Percentiles rank a stretch among this genome's conserved stretches.
phyloP scores from a whole-genome alignment of 1,140 invertebrate genomes.

The Bombus affinis region DNA sequence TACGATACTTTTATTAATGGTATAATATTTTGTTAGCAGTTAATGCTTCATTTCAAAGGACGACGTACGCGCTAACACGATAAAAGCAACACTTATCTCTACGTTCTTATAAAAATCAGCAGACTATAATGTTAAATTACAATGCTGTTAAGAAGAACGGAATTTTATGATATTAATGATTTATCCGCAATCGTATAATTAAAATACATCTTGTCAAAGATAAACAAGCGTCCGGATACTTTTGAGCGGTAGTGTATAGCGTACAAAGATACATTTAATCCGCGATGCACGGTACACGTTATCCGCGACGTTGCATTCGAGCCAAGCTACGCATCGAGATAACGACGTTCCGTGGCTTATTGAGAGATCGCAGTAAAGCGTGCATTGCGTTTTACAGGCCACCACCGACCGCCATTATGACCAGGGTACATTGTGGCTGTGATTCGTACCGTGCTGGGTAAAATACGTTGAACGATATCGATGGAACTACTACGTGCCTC shows the following conservation, averaged over 20 bases:
- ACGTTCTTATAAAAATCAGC: no score
- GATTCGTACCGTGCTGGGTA: constrained; percentile 7
- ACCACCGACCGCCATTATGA: constrained; percentile 7
- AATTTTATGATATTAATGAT: no score
- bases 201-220: no score
- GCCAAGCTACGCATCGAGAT: constrained; percentile 51
- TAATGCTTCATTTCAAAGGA: no score
- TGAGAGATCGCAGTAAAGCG: constrained; percentile 62
- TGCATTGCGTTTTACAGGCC: constrained; percentile 54
- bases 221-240: no score
- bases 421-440: not conserved
- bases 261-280: constrained; percentile 32
- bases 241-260: not conserved
- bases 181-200: no score
- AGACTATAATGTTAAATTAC: no score
- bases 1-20: no score
- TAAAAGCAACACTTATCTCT: no score
- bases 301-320: constrained; percentile 10
- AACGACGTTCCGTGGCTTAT: constrained; percentile 60
- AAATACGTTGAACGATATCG: constrained; percentile 41
- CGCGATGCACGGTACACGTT: constrained; percentile 6
- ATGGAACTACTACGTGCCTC: constrained; percentile 14
- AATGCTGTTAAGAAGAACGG: no score
- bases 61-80: no score
- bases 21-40: no score